Evolutionary conservation across 2,113 vertebrate genomes (phyloP), one percentile per base, ranked within the genome.

Genomic region (Phalacrocorax carbo): DNA sequence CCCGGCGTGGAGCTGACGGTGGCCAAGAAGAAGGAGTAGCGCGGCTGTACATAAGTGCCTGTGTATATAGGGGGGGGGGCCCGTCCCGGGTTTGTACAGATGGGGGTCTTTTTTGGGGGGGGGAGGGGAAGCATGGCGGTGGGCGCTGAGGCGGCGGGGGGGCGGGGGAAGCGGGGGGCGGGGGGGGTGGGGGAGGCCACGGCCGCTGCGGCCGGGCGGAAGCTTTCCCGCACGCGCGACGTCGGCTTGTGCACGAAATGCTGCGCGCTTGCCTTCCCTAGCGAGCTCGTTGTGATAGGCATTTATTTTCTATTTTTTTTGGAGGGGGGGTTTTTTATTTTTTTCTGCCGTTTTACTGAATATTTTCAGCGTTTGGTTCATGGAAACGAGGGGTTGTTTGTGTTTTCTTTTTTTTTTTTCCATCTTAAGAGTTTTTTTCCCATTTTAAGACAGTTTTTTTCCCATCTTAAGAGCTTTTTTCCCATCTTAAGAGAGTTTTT

Each of bases 1-100:
- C 99, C 99, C 2, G 97, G 91, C 34, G 82, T 99, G 90, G 99
- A 99, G 96, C 73, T 99, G 58, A 88, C 98, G 2, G 98, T 98
- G 89, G 98, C 98, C 87, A 95, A 94, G 46, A 98, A 99, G 97
- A 99, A 99, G 95, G 98, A 98, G 97, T 98, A 96, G 88, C 82
- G 12, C 32, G 73, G 73, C 65, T 86, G 29, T 90, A 94, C 64
- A 82, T 82, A 91, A 40, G 95, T 71, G 91, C 96, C 94, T 32
- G 79, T 98, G 96, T 90, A 80, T 96, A 90, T 93, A 96, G 94
- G 92, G 88, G 42, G 94, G 92, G 88, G 42, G 81, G 94, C 92
- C 84, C 90, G 3, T 3, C 94, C 88, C 82, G 93, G 84, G 93
- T 91, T 66, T 94, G 96, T 98, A 96, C 90, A 97, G 96, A 97